Base-by-base conservation (phyloP, 2,797 vertebrate genomes). In the Cercopithecus mitis region DNA sequence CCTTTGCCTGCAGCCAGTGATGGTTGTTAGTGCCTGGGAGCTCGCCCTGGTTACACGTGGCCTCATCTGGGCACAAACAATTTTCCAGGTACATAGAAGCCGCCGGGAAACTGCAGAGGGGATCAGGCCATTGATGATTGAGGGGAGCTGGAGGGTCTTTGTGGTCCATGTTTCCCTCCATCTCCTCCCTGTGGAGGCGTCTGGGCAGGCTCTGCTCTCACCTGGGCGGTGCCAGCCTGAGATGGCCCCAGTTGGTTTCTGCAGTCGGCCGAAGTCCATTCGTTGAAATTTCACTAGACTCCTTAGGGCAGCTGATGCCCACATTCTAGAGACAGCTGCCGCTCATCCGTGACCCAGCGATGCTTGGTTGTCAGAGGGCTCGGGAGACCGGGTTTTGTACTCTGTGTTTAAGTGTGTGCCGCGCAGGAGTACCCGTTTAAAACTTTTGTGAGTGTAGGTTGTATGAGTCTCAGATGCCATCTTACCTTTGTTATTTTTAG, bases 401-500 rank as follows among this genome's bases (percentile, higher is more conserved):
- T 20, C 14, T 76, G 57, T 13, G 22, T 52, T 43, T 17, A 10
- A 3, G 0, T 10, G 61, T 17, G 0, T 17, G 0, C 25, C 4
- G 2, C 3, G 0, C 36, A 20, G 0, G 20, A 1, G 4, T 15
- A 33, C 25, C 13, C 70, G 43, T 50, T n/a, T 13, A 64, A 64
- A 64, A 17, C 67, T 72, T 45, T 7, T 9, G 5, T 43, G 84
- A 79, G 15, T n/a, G 43, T 64, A 33, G 47, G 6, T 47, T 52
- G 12, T 90, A 27, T 1, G 22, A 22, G 8, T 43, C 27, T 45
- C 25, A 83, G 73, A 4, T 88, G 0, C 80, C 19, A 2, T 55
- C 19, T 95, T 19, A 1, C 0, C 6, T 33, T 95, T 1, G 43
- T 0, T 87, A 12, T 97, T 84, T 80, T 41, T 22, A 99, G 99